A percentile compares a stretch with the other conserved stretches of the same genome.
These are phyloP conservation scores for Stenoptilia bipunctidactyla DNA, from an alignment of 2,888 invertebrate species.

Conservation along the genomic window DNA sequence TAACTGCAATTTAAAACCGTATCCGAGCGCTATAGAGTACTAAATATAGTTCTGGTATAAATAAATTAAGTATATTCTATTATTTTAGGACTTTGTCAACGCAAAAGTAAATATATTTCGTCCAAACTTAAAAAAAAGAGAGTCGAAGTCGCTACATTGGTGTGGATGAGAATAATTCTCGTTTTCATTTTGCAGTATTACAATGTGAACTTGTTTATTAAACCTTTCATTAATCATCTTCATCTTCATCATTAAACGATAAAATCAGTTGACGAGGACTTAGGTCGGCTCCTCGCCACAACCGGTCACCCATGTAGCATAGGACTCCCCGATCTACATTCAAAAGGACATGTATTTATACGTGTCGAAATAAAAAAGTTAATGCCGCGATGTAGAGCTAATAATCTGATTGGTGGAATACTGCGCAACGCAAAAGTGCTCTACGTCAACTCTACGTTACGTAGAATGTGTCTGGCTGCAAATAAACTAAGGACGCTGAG, in stretches of 20 bases:
- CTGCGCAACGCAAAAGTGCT: no score
- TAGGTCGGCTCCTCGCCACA: constrained; percentile 33
- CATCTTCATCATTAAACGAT: constrained; percentile 23
- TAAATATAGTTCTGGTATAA: no score
- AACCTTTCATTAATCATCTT: background rate
- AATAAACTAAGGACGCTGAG: no score
- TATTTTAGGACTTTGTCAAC: no score
- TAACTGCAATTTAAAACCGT: no score
- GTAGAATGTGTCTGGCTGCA: no score
- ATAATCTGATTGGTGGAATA: constrained; percentile 22
- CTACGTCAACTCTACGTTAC: no score
- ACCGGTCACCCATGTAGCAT: constrained; percentile 18
- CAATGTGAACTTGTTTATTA: no score
- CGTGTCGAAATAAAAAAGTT: constrained; percentile 23
- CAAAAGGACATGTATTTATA: constrained; percentile 17
- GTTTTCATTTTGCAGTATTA: constrained; percentile 25
- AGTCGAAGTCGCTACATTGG: constrained; percentile 25
- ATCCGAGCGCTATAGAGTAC: no score
- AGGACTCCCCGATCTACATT: constrained; percentile 26
- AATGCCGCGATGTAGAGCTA: constrained; percentile 38
- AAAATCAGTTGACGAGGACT: constrained; percentile 34
- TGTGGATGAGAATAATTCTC: constrained; percentile 29
- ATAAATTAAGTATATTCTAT: no score
- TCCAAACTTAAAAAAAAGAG: no score
- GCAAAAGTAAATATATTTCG: no score